Evolutionary conservation across 1,140 invertebrate species (phyloP), one percentile per base, ranked within the genome.

Genomic region (Penaeus japonicus): DNA sequence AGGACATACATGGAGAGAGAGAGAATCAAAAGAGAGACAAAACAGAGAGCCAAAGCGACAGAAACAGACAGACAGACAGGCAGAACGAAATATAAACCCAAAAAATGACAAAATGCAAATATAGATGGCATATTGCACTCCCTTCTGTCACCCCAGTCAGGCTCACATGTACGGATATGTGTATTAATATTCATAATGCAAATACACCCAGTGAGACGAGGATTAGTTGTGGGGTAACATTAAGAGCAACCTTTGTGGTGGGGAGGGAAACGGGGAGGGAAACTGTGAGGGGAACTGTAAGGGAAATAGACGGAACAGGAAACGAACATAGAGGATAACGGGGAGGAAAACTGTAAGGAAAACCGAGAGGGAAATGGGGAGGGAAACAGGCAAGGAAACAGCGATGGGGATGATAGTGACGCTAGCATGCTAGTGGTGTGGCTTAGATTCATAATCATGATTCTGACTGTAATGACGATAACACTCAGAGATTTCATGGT

Each of bases 131-230:
- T 47, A 47, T 47, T 47, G 39, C 39, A 73, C 65, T 32, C 65
- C 32, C 65, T 73, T 73, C 65, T 32, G 32, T 73, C 65, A 73
- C 65, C 65, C 65, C 20, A 30, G 65, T 73, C 65, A 73, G 65
- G 65, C 65, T 73, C 65, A 27, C 65, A 32, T 73, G 65, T 73
- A 27, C 65, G 32, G 27, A 27, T 73, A 32, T 73, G 65, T 73
- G 32, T 73, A 73, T 73, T 73, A 73, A 73, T 73, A 73, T 73
- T 73, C 65, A 73, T 73, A 73, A 73, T 73, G 65, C 65, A 73
- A 73, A 73, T 73, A 73, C 32, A 73, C 39, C 39, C 39, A 47
- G 39, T 47, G 39, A 47, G 39, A 47, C 39, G 39, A 47, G 39
- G 39, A 47, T 47, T 47, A 47, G 39, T 47, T 47, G 39, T 47